Evolutionary conservation across 2,797 vertebrate species (phyloP).

Genomic region (Semotilus atromaculatus): DNA sequence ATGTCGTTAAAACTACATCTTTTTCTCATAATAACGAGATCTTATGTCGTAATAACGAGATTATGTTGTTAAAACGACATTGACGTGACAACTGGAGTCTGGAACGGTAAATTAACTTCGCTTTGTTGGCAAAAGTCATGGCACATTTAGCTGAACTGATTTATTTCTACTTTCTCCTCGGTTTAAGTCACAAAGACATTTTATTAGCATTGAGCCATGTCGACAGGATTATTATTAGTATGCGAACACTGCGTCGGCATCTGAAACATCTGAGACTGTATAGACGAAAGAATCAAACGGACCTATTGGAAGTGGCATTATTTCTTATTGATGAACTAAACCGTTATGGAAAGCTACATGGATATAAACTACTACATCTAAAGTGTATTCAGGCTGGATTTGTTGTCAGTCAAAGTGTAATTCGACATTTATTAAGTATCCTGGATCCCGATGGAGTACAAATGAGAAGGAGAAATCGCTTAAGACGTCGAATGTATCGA

Average conservation of each 20-base stretch:
- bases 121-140: neutral
- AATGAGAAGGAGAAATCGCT: slow-evolving; percentile 32
- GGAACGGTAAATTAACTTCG: neutral
- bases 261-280: slow-evolving; percentile 26
- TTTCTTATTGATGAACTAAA: slow-evolving; percentile 30
- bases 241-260: slow-evolving; percentile 24
- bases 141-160: slow-evolving; percentile 1
- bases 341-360: slow-evolving; percentile 28
- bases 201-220: slow-evolving; percentile 17
- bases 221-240: slow-evolving; percentile 36
- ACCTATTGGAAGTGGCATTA: slow-evolving; percentile 21
- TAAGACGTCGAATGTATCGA: slow-evolving; percentile 2
- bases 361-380: slow-evolving; percentile 66
- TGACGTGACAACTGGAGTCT: neutral
- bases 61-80: too few relatives aligned
- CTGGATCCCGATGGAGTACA: slow-evolving; percentile 34
- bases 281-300: slow-evolving; percentile 28
- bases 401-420: slow-evolving; percentile 37
- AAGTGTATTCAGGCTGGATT: slow-evolving; percentile 44
- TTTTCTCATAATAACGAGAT: too few relatives aligned
- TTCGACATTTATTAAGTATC: slow-evolving; percentile 37
- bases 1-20: too few relatives aligned
- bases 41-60: too few relatives aligned
- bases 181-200: slow-evolving; percentile 19
- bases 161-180: slow-evolving; percentile 23